Evolutionary conservation across 2,113 vertebrate species (phyloP).

Genomic region (Mormyrus iriodes): DNA sequence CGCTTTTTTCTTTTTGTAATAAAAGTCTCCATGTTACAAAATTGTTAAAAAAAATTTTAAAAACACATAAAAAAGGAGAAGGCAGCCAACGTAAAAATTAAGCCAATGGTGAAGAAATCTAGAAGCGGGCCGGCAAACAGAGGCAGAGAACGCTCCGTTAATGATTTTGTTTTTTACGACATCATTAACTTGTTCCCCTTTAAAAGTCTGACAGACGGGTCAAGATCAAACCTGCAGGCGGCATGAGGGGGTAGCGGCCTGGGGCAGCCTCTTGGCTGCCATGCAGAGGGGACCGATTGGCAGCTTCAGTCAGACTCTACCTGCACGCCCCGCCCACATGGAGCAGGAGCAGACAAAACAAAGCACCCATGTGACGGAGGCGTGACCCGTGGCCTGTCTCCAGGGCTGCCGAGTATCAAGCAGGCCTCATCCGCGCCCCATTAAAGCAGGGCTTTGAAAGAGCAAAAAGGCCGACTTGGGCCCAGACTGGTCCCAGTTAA

Average conservation of each 20-base stretch:
- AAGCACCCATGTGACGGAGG: constrained; percentile 51
- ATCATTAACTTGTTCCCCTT: constrained; percentile 18
- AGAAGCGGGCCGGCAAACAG: background rate
- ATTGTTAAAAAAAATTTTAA: background rate
- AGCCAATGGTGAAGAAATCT: background rate
- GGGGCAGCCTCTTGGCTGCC: constrained; percentile 36
- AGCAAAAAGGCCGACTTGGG: constrained; percentile 19
- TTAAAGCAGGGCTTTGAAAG: background rate
- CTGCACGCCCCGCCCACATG: constrained; percentile 59
- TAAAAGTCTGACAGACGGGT: constrained; percentile 33
- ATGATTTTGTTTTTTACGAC: constrained; percentile 26
- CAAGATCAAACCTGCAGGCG: constrained; percentile 48
- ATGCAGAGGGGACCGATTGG: constrained; percentile 45
- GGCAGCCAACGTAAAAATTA: background rate
- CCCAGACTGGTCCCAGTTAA: constrained; percentile 36
- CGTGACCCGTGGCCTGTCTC: constrained; percentile 39
- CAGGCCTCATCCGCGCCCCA: background rate
- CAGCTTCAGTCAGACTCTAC: constrained; percentile 49
- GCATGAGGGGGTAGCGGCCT: constrained; percentile 25
- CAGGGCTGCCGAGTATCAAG: constrained; percentile 27
- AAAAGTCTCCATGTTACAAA: background rate
- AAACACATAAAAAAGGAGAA: background rate
- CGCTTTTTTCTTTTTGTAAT: background rate
- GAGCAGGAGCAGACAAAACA: constrained; percentile 67
- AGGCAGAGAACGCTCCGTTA: background rate